Evolutionary conservation across 2,113 vertebrate species (phyloP).

Genomic region (Vicugna pacos): DNA sequence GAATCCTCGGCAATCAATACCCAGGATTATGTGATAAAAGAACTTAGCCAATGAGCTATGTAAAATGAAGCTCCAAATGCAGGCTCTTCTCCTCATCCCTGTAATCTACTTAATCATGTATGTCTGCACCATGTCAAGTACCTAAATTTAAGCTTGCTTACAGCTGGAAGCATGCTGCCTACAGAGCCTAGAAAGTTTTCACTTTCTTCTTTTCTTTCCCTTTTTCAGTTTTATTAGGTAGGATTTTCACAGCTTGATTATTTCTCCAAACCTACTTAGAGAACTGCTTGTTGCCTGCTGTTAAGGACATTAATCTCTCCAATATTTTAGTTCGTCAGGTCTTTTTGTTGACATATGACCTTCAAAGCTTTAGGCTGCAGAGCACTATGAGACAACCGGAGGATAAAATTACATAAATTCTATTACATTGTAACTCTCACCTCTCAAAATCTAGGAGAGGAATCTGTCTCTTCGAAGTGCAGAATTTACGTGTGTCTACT

Average conservation of each 20-base stretch:
- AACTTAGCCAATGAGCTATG: neutral
- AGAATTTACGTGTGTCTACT: constrained; percentile 75
- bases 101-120: constrained; percentile 11
- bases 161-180: constrained; percentile 46
- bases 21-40: constrained; percentile 23
- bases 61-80: constrained; percentile 60
- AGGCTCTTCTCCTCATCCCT: neutral
- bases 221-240: too few relatives aligned
- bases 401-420: constrained; percentile 56
- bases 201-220: neutral
- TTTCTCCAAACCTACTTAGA: constrained; percentile 57
- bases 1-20: constrained; percentile 7
- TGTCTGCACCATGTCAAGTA: constrained; percentile 43
- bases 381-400: constrained; percentile 62
- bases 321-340: neutral
- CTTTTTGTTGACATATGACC: constrained; percentile 27
- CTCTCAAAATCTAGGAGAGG: constrained; percentile 75
- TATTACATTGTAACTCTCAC: constrained; percentile 73
- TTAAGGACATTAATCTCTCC: constrained; percentile 53
- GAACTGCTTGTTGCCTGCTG: constrained; percentile 61
- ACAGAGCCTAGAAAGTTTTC: constrained; percentile 31
- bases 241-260: neutral
- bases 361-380: constrained; percentile 45
- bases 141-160: constrained; percentile 56
- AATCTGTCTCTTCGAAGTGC: constrained; percentile 69